Evolutionary conservation across 1,140 invertebrate species (phyloP).

Genomic region (Drosophila nigrodunni): DNA sequence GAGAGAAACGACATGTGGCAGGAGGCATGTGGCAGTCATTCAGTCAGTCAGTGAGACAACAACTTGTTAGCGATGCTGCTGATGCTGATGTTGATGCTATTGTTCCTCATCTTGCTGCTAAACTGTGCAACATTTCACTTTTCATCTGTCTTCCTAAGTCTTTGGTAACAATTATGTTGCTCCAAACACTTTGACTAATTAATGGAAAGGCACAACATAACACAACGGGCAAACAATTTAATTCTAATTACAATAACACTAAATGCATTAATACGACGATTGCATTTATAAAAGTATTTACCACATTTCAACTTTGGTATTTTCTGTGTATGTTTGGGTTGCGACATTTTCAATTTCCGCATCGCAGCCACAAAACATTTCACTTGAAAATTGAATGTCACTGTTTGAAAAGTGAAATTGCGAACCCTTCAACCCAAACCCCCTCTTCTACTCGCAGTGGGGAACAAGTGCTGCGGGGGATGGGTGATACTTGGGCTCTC

Average conservation of each 20-base stretch:
- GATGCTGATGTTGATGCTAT: slow-evolving; percentile 17
- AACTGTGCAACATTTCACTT: slow-evolving; percentile 73
- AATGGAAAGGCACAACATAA: slow-evolving; percentile 55
- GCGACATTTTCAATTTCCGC: slow-evolving; percentile 79
- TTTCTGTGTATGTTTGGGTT: slow-evolving; percentile 28
- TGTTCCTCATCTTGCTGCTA: slow-evolving; percentile 37
- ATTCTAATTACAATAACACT: slow-evolving; percentile 58
- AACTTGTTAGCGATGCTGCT: slow-evolving; percentile 66
- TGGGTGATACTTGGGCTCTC: slow-evolving; percentile 13
- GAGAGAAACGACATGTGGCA: slow-evolving; percentile 4
- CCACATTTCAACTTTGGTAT: slow-evolving; percentile 13
- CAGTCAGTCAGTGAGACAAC: slow-evolving; percentile 50
- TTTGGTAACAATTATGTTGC: slow-evolving; percentile 7
- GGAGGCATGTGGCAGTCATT: slow-evolving; percentile 15
- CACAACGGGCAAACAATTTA: slow-evolving; percentile 55
- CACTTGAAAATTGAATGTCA: slow-evolving; percentile 77
- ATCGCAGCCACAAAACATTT: slow-evolving; percentile 67
- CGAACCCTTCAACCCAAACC: slow-evolving; percentile 12
- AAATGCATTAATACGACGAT: slow-evolving; percentile 19
- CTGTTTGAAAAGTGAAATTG: slow-evolving; percentile 58
- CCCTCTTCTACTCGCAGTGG: neutral
- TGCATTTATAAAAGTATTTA: slow-evolving; percentile 6
- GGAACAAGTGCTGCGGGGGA: neutral
- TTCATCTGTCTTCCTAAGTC: slow-evolving; percentile 11
- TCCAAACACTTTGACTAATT: slow-evolving; percentile 59